Evolutionary conservation across 1,140 invertebrate species (phyloP).

Genomic region (Tetranychus urticae): DNA sequence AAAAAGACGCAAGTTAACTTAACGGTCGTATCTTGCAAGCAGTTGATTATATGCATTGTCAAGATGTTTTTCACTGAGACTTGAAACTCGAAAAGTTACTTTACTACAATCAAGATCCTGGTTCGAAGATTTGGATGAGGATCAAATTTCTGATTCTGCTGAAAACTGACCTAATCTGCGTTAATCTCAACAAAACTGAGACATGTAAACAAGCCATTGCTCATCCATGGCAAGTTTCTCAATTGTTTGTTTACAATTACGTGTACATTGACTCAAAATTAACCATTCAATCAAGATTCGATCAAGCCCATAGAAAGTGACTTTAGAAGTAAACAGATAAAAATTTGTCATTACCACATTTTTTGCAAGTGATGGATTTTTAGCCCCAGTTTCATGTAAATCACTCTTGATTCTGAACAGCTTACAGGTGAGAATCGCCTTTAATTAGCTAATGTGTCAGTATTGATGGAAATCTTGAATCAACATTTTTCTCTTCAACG

Average conservation of each 20-base stretch:
- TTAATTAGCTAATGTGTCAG: too few relatives aligned
- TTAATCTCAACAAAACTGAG: slow-evolving; percentile 65
- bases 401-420: too few relatives aligned
- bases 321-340: too few relatives aligned
- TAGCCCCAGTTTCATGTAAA: too few relatives aligned
- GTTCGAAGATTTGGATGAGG: slow-evolving; percentile 91
- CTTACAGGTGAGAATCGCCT: too few relatives aligned
- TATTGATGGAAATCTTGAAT: too few relatives aligned
- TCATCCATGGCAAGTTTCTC: slow-evolving; percentile 63
- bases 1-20: slow-evolving; percentile 86
- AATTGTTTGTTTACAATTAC: not conserved
- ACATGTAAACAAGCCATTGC: slow-evolving; percentile 61
- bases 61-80: slow-evolving; percentile 77
- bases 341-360: too few relatives aligned
- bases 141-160: slow-evolving; percentile 96
- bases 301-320: too few relatives aligned
- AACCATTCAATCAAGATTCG: too few relatives aligned
- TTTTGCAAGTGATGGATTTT: too few relatives aligned
- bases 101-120: slow-evolving; percentile 89
- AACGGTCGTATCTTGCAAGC: slow-evolving; percentile 87
- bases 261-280: too few relatives aligned
- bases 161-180: slow-evolving; percentile 95
- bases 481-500: too few relatives aligned
- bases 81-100: slow-evolving; percentile 88
- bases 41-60: slow-evolving; percentile 97